phyloP scores from a whole-genome alignment of 1,140 invertebrate genomes.

The Phocides pigmalion region DNA sequence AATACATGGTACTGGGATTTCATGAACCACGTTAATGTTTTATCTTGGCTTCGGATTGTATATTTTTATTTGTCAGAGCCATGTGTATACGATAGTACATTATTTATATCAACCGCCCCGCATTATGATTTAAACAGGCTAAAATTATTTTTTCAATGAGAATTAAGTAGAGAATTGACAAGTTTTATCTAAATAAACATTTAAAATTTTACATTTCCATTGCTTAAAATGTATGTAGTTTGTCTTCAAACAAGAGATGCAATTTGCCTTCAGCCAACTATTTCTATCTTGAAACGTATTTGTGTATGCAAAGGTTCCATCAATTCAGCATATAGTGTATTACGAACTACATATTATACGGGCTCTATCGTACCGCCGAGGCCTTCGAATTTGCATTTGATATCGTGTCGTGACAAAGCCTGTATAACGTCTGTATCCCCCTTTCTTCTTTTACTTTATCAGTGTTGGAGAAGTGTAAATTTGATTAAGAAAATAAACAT shows the following conservation, averaged over 20 bases:
- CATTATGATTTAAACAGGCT: background rate
- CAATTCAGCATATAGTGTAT: conserved; percentile 2
- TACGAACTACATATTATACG: conserved; percentile 17
- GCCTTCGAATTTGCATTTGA: conserved; percentile 23
- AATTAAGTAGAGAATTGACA: background rate
- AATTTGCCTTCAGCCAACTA: background rate
- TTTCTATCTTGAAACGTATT: conserved; percentile 2
- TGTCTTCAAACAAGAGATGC: background rate
- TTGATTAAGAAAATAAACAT: no score
- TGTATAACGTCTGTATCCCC: background rate
- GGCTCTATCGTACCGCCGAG: conserved; percentile 6
- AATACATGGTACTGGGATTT: conserved; percentile 8
- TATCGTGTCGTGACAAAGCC: conserved; percentile 1
- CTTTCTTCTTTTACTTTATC: no score
- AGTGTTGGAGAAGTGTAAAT: no score
- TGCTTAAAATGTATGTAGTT: background rate
- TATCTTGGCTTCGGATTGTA: conserved; percentile 5
- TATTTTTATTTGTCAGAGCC: background rate
- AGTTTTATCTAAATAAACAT: background rate
- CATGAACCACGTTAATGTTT: conserved; percentile 5
- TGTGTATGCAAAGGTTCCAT: conserved; percentile 11
- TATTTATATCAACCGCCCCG: background rate
- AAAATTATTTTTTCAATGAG: background rate
- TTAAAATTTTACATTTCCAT: background rate
- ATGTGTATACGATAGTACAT: background rate